phyloP scores from a whole-genome alignment of 2,888 invertebrate genomes.

The Graphium colonna region DNA sequence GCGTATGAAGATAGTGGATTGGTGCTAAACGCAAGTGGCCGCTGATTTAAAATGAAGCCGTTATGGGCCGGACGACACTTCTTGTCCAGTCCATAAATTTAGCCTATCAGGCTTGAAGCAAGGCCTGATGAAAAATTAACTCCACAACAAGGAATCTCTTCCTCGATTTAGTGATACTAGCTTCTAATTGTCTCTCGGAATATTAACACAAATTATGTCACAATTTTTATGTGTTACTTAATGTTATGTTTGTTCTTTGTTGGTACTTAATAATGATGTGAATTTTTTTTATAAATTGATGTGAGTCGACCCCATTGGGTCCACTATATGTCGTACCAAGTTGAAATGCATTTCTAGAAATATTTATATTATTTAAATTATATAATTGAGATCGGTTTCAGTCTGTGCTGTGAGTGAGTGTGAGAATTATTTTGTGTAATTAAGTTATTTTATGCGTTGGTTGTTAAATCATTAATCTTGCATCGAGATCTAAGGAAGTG shows the following conservation, averaged over 20 bases:
- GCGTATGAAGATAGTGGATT: slow-evolving; percentile 42
- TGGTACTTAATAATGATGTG: slow-evolving; percentile 61
- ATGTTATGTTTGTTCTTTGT: slow-evolving; percentile 76
- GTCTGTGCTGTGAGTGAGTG: slow-evolving; percentile 74
- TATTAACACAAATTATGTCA: slow-evolving; percentile 76
- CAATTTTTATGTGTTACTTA: slow-evolving; percentile 68
- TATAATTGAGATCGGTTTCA: slow-evolving; percentile 61
- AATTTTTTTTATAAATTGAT: slow-evolving; percentile 60
- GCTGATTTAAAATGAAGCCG: slow-evolving; percentile 74
- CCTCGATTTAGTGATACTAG: slow-evolving; percentile 79
- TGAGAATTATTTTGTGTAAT: slow-evolving; percentile 63
- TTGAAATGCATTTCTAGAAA: slow-evolving; percentile 76
- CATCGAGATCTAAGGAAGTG: slow-evolving; percentile 51
- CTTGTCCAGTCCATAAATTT: slow-evolving; percentile 68
- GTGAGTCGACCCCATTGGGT: slow-evolving; percentile 44
- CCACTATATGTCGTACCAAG: slow-evolving; percentile 72
- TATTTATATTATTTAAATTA: slow-evolving; percentile 76
- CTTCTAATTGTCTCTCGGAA: slow-evolving; percentile 72
- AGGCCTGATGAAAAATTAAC: slow-evolving; percentile 46
- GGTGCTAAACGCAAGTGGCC: slow-evolving; percentile 56
- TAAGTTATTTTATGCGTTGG: slow-evolving; percentile 74
- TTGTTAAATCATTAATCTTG: slow-evolving; percentile 60
- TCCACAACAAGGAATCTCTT: slow-evolving; percentile 70
- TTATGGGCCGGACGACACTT: slow-evolving; percentile 72
- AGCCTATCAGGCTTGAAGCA: slow-evolving; percentile 38